Evolutionary conservation across 2,797 vertebrate species (phyloP).

Genomic region (Eutrigla gurnardus): DNA sequence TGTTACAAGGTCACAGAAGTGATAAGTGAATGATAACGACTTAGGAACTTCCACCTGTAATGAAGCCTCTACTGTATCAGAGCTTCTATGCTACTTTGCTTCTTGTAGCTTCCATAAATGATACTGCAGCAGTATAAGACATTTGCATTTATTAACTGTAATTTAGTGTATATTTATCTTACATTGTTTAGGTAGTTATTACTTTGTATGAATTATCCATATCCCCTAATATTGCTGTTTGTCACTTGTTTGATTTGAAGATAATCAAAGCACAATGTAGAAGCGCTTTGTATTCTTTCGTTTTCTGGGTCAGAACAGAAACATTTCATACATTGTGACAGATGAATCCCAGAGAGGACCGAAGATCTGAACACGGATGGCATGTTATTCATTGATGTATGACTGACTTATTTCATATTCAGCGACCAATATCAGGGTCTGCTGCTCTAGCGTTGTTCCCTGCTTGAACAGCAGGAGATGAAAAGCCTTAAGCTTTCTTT

Average conservation of each 20-base stretch:
- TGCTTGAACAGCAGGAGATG: slow-evolving; percentile 1
- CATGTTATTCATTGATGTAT: background rate
- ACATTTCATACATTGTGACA: background rate
- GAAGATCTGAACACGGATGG: background rate
- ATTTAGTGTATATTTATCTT: background rate
- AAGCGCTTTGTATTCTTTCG: background rate
- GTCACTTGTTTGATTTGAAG: background rate
- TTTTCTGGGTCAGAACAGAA: background rate
- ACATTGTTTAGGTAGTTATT: background rate
- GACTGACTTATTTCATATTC: slow-evolving; percentile 14
- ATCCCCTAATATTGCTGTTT: background rate
- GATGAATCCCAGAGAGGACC: background rate
- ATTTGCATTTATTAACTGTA: background rate
- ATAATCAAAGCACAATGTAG: background rate
- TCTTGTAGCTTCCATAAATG: background rate
- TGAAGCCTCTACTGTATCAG: background rate
- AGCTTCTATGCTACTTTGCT: background rate
- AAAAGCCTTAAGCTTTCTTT: slow-evolving; percentile 3
- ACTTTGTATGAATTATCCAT: background rate
- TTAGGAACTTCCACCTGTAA: slow-evolving; percentile 16
- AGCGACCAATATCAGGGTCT: background rate
- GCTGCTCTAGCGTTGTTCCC: background rate
- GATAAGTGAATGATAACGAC: slow-evolving; percentile 32
- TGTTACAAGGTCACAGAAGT: slow-evolving; percentile 53
- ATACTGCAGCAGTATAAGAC: background rate